These are phyloP conservation scores for Epinotia nisella DNA, from an alignment of 2,888 invertebrate genomes.

Conservation along the genomic window DNA sequence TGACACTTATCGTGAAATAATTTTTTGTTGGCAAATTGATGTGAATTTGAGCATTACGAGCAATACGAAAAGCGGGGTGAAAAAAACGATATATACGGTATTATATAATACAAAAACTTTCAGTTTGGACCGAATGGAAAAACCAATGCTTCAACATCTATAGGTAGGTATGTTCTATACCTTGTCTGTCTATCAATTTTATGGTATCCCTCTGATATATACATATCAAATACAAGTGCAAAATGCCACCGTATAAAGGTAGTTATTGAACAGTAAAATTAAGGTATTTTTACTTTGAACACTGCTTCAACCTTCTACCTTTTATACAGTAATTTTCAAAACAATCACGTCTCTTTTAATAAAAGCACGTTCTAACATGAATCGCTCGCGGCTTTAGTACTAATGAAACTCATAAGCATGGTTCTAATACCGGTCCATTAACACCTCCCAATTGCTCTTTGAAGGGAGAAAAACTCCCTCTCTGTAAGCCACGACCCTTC, in stretches of 20 bases:
- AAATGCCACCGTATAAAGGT: neutral
- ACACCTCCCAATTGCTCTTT: conserved; percentile 74
- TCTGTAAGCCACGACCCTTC: conserved; percentile 55
- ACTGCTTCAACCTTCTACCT: conserved; percentile 32
- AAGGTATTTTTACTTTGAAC: neutral
- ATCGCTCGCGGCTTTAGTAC: conserved; percentile 75
- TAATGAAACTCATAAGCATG: conserved; percentile 82
- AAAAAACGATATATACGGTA: too few species aligned
- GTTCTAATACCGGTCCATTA: conserved; percentile 76
- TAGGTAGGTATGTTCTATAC: neutral
- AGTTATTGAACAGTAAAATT: neutral
- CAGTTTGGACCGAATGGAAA: neutral
- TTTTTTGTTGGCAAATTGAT: too few species aligned
- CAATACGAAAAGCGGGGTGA: too few species aligned
- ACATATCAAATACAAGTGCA: neutral
- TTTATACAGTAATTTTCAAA: conserved; percentile 73
- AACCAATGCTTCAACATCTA: neutral
- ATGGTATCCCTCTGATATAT: too few species aligned
- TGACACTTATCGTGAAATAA: too few species aligned
- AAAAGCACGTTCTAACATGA: conserved; percentile 79
- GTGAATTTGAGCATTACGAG: too few species aligned
- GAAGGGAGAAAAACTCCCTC: conserved; percentile 72
- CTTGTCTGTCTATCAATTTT: too few species aligned
- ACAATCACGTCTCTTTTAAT: conserved; percentile 78
- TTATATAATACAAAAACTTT: too few species aligned